phyloP scores from a whole-genome alignment of 2,797 vertebrate species.

The Agapornis canus region DNA sequence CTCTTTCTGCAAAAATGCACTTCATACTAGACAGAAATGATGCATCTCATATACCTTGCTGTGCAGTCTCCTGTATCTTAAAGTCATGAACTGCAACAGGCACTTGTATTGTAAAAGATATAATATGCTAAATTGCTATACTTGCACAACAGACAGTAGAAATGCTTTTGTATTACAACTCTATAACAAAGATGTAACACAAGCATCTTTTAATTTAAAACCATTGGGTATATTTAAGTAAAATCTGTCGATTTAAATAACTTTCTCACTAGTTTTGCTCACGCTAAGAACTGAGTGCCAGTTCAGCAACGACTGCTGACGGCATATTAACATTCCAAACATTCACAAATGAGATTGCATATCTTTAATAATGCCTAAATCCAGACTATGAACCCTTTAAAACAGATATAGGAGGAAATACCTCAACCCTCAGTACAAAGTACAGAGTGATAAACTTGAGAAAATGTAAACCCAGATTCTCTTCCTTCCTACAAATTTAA shows the following conservation, averaged over 20 bases:
- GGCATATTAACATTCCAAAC: neutral
- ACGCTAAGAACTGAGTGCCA: neutral
- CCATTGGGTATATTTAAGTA: neutral
- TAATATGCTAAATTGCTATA: neutral
- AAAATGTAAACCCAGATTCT: neutral
- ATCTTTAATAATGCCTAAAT: neutral
- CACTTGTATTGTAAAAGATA: neutral
- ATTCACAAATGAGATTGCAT: neutral
- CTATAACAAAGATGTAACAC: neutral
- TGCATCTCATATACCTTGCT: rapidly evolving
- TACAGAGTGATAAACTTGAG: neutral
- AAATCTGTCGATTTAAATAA: neutral
- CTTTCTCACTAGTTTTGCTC: neutral
- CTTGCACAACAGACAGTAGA: neutral
- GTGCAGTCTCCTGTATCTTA: neutral
- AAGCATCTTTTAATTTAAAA: neutral
- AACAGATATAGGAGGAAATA: neutral
- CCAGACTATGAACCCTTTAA: neutral
- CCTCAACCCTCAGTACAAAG: neutral
- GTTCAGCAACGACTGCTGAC: neutral
- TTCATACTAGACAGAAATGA: neutral
- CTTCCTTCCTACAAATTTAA: neutral
- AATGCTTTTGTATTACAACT: neutral
- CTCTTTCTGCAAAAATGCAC: neutral
- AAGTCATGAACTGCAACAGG: neutral